Evolutionary conservation across 30 jellyfish, hydroid and myxozoan genomes (phyloP).

Genomic region (Hydra vulgaris): DNA sequence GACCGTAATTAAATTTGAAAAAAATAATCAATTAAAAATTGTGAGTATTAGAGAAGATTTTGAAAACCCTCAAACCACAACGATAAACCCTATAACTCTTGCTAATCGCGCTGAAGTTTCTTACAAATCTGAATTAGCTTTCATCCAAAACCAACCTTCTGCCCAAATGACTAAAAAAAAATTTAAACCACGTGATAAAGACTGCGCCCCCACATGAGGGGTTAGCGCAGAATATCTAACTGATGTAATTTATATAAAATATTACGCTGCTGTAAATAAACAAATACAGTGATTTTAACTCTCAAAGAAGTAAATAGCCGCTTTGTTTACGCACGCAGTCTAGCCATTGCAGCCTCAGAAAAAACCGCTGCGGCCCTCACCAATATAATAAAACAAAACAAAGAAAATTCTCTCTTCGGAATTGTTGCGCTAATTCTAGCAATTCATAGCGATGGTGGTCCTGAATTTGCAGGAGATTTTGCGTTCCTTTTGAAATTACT

Average conservation of each 20-base stretch:
- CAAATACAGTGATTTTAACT: not conserved
- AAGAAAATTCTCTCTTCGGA: not conserved
- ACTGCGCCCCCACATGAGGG: not conserved
- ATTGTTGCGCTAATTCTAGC: not conserved
- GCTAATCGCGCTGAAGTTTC: not conserved
- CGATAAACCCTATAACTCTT: not conserved
- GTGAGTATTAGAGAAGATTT: not conserved
- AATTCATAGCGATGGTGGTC: not conserved
- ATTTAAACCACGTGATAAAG: not conserved
- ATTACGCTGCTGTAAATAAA: not conserved
- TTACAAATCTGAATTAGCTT: not conserved
- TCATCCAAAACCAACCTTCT: not conserved
- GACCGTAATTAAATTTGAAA: not conserved
- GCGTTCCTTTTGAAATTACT: not conserved
- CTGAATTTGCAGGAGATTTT: not conserved
- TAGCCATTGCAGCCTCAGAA: not conserved
- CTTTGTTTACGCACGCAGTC: not conserved
- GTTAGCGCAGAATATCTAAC: not conserved
- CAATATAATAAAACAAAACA: not conserved
- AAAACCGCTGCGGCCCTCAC: not conserved
- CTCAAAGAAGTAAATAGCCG: not conserved
- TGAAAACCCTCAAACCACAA: not conserved
- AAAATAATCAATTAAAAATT: not conserved
- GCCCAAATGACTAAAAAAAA: not conserved
- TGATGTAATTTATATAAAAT: not conserved